phyloP scores from a whole-genome alignment of 2,113 vertebrate species.

The Syngnathus floridae region DNA sequence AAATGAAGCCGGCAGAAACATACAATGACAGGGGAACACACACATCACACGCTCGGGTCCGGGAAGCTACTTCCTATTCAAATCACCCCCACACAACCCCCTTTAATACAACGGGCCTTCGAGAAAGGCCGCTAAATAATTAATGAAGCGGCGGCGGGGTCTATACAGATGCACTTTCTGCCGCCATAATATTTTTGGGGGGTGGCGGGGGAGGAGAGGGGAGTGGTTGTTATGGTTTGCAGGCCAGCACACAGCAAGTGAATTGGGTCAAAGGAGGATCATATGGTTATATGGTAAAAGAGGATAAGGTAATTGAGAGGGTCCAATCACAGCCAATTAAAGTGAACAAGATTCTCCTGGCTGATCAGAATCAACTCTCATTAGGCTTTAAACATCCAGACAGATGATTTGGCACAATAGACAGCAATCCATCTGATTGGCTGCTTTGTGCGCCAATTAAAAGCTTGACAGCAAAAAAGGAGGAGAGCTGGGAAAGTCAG shows the following conservation, averaged over 20 bases:
- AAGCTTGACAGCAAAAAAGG: slow-evolving; percentile 13
- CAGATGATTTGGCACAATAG: slow-evolving; percentile 43
- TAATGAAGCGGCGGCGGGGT: slow-evolving; percentile 54
- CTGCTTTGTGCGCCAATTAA: slow-evolving; percentile 51
- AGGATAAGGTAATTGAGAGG: slow-evolving; percentile 30
- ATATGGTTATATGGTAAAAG: slow-evolving; percentile 33
- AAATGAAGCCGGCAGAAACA: slow-evolving; percentile 63
- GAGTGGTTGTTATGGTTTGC: slow-evolving; percentile 2
- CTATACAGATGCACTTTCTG: slow-evolving; percentile 53
- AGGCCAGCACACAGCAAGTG: slow-evolving; percentile 19
- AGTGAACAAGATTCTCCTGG: slow-evolving; percentile 32
- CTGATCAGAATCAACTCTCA: slow-evolving; percentile 44
- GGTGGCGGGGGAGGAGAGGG: slow-evolving; percentile 35
- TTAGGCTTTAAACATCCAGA: slow-evolving; percentile 48
- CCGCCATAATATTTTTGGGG: slow-evolving; percentile 49
- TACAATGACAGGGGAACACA: slow-evolving; percentile 65
- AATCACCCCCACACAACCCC: slow-evolving; percentile 50
- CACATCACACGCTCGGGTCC: slow-evolving; percentile 57
- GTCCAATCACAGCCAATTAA: slow-evolving; percentile 44
- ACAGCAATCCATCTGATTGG: slow-evolving; percentile 17
- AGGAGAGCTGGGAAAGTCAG: no score
- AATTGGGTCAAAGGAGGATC: slow-evolving; percentile 31
- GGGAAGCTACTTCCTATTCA: slow-evolving; percentile 64
- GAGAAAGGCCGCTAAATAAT: slow-evolving; percentile 64
- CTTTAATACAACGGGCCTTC: slow-evolving; percentile 62